Evolutionary conservation across 2,113 vertebrate genomes (phyloP).

Genomic region (Grantiella picta): DNA sequence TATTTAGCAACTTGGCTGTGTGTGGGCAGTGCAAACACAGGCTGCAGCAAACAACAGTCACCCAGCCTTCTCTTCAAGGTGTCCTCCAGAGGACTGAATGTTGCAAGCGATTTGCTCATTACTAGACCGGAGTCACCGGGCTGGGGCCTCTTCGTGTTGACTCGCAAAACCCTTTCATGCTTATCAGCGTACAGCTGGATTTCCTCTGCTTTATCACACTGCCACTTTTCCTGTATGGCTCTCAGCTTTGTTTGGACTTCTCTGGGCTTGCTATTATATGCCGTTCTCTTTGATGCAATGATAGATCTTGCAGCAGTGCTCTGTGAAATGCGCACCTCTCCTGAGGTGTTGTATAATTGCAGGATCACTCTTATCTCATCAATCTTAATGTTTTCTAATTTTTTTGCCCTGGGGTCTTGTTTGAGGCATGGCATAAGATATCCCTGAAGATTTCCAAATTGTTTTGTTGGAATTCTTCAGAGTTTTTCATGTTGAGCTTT

Average conservation of each 20-base stretch:
- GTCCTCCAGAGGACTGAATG: not conserved
- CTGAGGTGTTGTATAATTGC: conserved; percentile 35
- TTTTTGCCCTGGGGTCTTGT: conserved; percentile 21
- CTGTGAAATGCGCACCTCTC: conserved; percentile 15
- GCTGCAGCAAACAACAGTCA: not conserved
- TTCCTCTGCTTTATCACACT: conserved; percentile 62
- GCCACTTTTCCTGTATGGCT: conserved; percentile 57
- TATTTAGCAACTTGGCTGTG: not conserved
- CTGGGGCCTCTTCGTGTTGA: conserved; percentile 33
- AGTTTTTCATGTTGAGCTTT: not conserved
- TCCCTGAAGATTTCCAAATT: not conserved
- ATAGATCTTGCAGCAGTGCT: conserved; percentile 1
- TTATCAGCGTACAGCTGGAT: conserved; percentile 60
- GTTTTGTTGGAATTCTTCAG: conserved; percentile 4
- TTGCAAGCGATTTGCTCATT: not conserved
- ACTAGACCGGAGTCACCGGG: not conserved
- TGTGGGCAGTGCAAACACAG: conserved; percentile 10
- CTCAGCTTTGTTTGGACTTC: conserved; percentile 62
- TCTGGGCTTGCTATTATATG: conserved; percentile 38
- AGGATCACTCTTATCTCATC: conserved; percentile 57
- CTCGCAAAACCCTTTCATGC: conserved; percentile 37
- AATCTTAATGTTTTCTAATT: conserved; percentile 48
- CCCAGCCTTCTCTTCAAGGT: not conserved
- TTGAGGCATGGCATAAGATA: not conserved
- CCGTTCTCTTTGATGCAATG: conserved; percentile 51